Base-by-base conservation (phyloP, 2,113 vertebrate species). In the Actenoides hombroni region DNA sequence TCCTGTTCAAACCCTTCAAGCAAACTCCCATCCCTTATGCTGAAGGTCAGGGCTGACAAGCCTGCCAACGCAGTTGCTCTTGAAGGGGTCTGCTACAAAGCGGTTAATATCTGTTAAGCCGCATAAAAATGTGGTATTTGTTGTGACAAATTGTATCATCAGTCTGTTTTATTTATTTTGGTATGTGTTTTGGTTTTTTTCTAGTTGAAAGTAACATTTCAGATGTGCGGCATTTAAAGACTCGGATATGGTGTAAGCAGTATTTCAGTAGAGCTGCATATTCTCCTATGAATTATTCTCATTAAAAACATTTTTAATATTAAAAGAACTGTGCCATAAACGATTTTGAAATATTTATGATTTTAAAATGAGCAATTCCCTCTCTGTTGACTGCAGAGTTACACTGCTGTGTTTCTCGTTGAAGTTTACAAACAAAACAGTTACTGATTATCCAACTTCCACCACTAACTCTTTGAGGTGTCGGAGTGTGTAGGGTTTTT, bases 11-110 rank as follows among this genome's bases (percentile, higher is more conserved):
- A 65, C 17, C 10, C 44, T 80, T 24, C 59, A 25, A 74, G 46
- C 33, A 57, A 87, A 49, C 9, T 83, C 48, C 39, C 24, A 26
- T 26, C 24, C 18, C 59, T 79, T 88, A 26, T 40, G 76, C n/a
- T 74, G 46, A 70, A 86, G 68, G 18, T 80, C n/a, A 74, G 8
- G 11, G 16, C 10, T 88, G 67, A 44, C 44, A 75, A 79, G 57
- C n/a, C 15, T 24, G 9, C 7, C 59, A 59, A 29, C 0, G 2
- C 16, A 24, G 18, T 76, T 3, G 0, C 8, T 59, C 28, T 56
- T 53, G 56, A 75, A 35, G 33, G 83, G 5, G 3, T 53, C 51
- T 68, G 10, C 37, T 88, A 7, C 44, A n/a, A 80, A 28, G 23
- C 3, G 0, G 5, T 51, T 85, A 28, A 80, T 83, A 83, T 81